These are phyloP conservation scores for Dorcus hopei DNA, from an alignment of 2,888 invertebrate species.

Conservation along the genomic window DNA sequence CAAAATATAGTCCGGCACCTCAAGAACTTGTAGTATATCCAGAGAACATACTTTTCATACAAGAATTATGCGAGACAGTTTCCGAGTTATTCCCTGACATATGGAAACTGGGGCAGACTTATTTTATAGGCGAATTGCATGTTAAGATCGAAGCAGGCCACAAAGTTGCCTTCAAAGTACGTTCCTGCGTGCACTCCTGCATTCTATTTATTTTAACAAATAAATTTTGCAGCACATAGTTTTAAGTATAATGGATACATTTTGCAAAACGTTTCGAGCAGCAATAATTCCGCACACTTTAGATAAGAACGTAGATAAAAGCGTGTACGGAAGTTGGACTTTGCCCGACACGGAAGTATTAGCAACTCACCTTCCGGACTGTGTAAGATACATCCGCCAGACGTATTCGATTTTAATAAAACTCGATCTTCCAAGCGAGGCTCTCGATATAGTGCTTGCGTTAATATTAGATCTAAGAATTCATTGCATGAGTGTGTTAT, in stretches of 20 bases:
- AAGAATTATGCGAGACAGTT: constrained; percentile 74
- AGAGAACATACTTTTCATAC: constrained; percentile 65
- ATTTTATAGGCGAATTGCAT: constrained; percentile 85
- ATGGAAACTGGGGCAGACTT: constrained; percentile 93
- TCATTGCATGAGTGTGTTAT: constrained; percentile 79
- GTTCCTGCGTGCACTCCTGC: background rate
- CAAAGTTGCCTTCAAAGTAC: constrained; percentile 74
- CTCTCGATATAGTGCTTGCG: constrained; percentile 77
- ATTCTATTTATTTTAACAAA: constrained; percentile 2
- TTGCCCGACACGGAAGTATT: constrained; percentile 54
- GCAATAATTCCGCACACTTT: constrained; percentile 67
- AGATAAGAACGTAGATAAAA: constrained; percentile 47
- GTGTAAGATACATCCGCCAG: constrained; percentile 75
- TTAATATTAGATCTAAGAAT: constrained; percentile 84
- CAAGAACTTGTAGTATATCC: constrained; percentile 54
- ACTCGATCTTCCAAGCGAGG: constrained; percentile 84
- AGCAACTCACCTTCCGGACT: constrained; percentile 72
- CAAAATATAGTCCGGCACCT: constrained; percentile 36
- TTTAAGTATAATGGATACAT: constrained; percentile 70
- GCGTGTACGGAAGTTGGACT: constrained; percentile 54
- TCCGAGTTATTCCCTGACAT: constrained; percentile 81
- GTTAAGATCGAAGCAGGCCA: constrained; percentile 70
- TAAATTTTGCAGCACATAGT: constrained; percentile 66
- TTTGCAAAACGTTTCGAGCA: constrained; percentile 68
- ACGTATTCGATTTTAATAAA: constrained; percentile 78